These are phyloP conservation scores for Hirtodrosophila cameraria DNA, from an alignment of 2,888 invertebrate species.

Conservation along the genomic window DNA sequence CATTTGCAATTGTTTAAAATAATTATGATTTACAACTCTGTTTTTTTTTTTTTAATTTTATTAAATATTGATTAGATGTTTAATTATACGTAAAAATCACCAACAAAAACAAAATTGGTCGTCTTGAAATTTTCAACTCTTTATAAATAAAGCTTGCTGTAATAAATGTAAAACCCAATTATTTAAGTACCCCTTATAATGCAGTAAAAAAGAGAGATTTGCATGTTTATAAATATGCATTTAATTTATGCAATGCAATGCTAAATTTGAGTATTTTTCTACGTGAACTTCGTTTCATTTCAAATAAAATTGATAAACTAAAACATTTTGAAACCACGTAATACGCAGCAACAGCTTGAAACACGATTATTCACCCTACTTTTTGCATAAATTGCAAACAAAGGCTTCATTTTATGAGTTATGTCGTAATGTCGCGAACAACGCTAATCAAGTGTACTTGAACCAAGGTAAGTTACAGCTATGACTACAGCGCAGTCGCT, in stretches of 20 bases:
- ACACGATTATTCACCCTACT: conserved; percentile 20
- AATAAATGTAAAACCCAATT: too few species aligned
- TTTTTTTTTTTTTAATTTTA: too few species aligned
- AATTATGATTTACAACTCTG: too few species aligned
- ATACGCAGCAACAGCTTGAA: conserved; percentile 4
- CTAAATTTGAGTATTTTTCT: conserved; percentile 3
- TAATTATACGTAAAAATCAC: too few species aligned
- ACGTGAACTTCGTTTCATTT: conserved; percentile 40
- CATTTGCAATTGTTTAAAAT: too few species aligned
- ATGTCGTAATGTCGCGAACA: conserved; percentile 36
- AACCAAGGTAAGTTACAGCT: conserved; percentile 62
- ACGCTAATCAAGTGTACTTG: conserved; percentile 42
- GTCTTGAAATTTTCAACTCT: too few species aligned
- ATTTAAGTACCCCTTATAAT: too few species aligned
- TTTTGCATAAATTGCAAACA: conserved; percentile 21
- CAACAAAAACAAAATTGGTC: too few species aligned
- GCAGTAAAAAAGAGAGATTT: neutral
- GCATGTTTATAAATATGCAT: neutral
- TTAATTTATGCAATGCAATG: conserved; percentile 1
- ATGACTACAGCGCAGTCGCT: conserved; percentile 18
- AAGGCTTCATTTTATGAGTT: conserved; percentile 10
- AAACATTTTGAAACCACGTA: conserved; percentile 29
- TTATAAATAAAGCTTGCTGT: too few species aligned
- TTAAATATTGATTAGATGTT: too few species aligned
- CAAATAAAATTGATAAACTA: conserved; percentile 18